Evolutionary conservation across 2,888 invertebrate species (phyloP), one percentile per base, ranked within the genome.

Genomic region (Ophion ventricosus): DNA sequence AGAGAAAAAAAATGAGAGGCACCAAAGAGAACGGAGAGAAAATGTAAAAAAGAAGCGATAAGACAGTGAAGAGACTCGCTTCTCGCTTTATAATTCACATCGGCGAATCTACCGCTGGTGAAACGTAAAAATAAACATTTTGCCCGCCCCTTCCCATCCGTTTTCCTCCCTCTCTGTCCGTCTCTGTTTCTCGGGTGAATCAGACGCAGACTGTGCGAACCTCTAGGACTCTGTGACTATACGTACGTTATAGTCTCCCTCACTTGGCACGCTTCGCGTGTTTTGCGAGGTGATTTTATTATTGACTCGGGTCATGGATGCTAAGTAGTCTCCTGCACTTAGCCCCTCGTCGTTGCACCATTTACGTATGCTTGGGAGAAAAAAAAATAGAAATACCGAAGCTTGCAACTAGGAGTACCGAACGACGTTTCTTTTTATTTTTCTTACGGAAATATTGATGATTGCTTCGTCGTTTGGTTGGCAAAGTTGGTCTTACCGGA

Each of bases 281-380:
- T 79, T 75, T 80, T 64, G 56, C 85, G 75, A 87, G 87, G 82
- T 86, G 88, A 88, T 90, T 86, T 88, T 89, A 90, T 89, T 88
- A 89, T 89, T 90, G 90, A 89, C 89, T 87, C 85, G 87, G 88
- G 89, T 89, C 89, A 87, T 87, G 89, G 87, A 89, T 87, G 85
- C 84, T 81, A 82, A 84, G 82, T 82, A 77, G 73, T 76, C 79
- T 59, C 56, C 64, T 80, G 66, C 49, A 72, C 35, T 61, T 84
- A 23, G 57, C 66, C 74, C 70, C 49, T 81, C 69, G 63, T 57
- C 77, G 26, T 35, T 67, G 17, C 61, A 29, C 26, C 59, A 17
- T 40, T 54, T 29, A 40, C 35, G 20, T 29, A 56, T 66, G 11
- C 11, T 23, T 14, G 49, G 17, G 25, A 69, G n/a, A 54, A 25